Base-by-base conservation (phyloP, 2,888 invertebrate genomes). In the Cataglyphis livida region DNA sequence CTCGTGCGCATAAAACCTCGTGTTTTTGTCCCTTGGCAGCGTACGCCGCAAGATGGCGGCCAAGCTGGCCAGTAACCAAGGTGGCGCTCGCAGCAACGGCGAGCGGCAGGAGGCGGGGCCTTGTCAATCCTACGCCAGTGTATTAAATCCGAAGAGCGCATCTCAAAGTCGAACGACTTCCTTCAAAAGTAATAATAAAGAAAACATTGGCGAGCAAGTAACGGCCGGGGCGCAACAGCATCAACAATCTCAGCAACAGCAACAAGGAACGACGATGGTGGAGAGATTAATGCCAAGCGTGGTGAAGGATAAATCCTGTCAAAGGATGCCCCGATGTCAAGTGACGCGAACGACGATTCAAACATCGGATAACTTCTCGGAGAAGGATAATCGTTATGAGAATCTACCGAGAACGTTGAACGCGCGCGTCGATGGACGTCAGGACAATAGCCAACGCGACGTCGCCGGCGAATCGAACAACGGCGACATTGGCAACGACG, bases 111-210 rank as follows among this genome's bases (percentile, higher is more conserved):
- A 91, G 85, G 76, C 65, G 28, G 90, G 88, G 84, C 91, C 92
- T 62, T 93, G 95, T 93, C 94, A 95, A 89, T 95, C 94, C 15
- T 94, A 95, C 93, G 95, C 94, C 48, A 94, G 95, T 86, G 93
- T 94, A 91, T 95, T 96, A 90, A 96, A 96, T 95, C 96, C 96
- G 95, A 94, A 96, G 97, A 89, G 96, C 97, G 93, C 95, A 96
- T 93, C 96, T 12, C 87, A 89, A 10, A 78, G 38, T 21, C 83
- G 86, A 1, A 48, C 51, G 38, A 64, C 51, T 35, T 70, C 78
- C 5, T 82, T 35, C 75, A 94, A 95, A 90, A 96, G 96, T 79
- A 95, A 95, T 91, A 96, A 96, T 88, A 96, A 96, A 90, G 96
- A 96, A 92, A 96, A 96, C 93, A 96, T 95, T 54, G 93, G 92